Evolutionary conservation across 2,888 invertebrate species (phyloP).

Genomic region (Eupithecia pulchellata): DNA sequence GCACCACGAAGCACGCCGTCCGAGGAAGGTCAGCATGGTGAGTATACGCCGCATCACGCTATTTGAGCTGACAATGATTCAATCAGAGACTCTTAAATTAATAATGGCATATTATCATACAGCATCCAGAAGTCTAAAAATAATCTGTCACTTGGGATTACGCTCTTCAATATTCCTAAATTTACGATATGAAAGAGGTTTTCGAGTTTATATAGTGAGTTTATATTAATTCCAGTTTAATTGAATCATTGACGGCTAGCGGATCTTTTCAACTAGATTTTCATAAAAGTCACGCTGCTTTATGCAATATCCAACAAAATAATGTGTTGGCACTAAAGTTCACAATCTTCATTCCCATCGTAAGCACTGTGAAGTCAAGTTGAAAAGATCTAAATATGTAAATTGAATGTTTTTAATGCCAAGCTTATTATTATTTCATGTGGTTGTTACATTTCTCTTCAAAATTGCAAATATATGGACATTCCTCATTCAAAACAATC

Average conservation of each 20-base stretch:
- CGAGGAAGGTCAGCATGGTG: conserved; percentile 97
- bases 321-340: conserved; percentile 44
- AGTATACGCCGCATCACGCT: conserved; percentile 81
- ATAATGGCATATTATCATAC: background rate
- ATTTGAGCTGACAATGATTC: conserved; percentile 70
- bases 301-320: conserved; percentile 42
- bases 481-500: conserved; percentile 24
- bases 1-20: conserved; percentile 82
- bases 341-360: conserved; percentile 51
- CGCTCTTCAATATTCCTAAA: background rate
- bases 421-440: conserved; percentile 50
- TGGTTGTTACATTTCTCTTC: conserved; percentile 31
- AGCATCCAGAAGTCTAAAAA: background rate
- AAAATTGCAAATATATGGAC: conserved; percentile 41
- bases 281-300: conserved; percentile 55
- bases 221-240: background rate
- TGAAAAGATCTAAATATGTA: conserved; percentile 63
- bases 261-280: conserved; percentile 75
- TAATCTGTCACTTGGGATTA: background rate
- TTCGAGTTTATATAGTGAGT: too few relatives aligned
- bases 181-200: background rate
- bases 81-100: conserved; percentile 15
- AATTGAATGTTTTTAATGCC: conserved; percentile 49
- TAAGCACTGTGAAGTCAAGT: conserved; percentile 65
- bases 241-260: conserved; percentile 74